Base-by-base conservation (phyloP, 2,113 vertebrate genomes). In the Dunckerocampus dactyliophorus region DNA sequence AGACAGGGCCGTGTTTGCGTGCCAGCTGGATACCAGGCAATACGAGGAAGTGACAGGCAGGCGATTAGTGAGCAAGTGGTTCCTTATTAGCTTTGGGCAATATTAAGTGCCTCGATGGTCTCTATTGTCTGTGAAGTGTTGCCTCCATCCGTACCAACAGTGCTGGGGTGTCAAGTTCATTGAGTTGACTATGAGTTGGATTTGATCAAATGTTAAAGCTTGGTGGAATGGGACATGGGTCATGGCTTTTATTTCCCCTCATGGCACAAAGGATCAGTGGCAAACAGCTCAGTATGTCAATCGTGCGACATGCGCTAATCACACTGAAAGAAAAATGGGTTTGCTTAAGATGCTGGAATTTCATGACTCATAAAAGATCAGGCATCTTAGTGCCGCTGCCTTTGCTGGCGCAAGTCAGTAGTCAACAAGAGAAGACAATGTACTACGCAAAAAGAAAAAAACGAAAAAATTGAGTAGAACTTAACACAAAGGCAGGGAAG, bases 11-110 rank as follows among this genome's bases (percentile, higher is more conserved):
- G 31, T 74, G 65, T 75, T 75, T 64, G 46, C 21, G 61, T 69
- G 79, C 82, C 83, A 85, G 83, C 79, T 81, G 79, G 76, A 77
- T 81, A 73, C 72, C 74, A 75, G 52, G 73, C 69, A 73, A 75
- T 72, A 82, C 83, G 76, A 79, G 83, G 56, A 71, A 85, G 75
- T 79, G 82, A 83, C 77, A 80, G 82, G 75, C 74, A 83, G 70
- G 60, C 79, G 62, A 85, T 87, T 85, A 88, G 74, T 61, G 68
- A 82, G 79, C 74, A 78, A 84, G 82, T 73, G 74, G 75, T 76
- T 81, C 62, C 74, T 80, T 85, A 69, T 83, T 81, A 72, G 82
- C 80, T 77, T 1, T 47, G 66, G 74, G 83, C 64, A 71, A 73
- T 46, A 74, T 65, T 69, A 75, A 47, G 16, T 6, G 47, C 80